Percentiles rank a stretch among this genome's conserved stretches.
phyloP scores from a whole-genome alignment of 1,140 invertebrate species.

The Drosophila bocqueti region DNA sequence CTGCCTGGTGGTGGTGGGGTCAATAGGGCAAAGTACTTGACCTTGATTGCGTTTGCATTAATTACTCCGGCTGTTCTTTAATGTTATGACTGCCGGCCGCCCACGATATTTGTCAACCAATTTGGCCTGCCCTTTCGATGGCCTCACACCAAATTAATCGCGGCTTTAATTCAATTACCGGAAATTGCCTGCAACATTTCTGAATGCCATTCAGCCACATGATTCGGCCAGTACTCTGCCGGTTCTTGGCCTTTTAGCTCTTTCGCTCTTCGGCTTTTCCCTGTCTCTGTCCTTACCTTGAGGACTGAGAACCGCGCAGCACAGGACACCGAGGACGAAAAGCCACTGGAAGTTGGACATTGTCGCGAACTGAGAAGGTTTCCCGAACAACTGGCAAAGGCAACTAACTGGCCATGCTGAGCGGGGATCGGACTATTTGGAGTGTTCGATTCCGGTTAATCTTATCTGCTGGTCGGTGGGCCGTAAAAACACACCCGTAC shows the following conservation, averaged over 20 bases:
- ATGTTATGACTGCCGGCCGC: slow-evolving; percentile 68
- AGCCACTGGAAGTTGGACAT: slow-evolving; percentile 55
- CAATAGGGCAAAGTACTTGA: slow-evolving; percentile 81
- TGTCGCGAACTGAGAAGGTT: slow-evolving; percentile 7
- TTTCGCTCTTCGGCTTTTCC: background rate
- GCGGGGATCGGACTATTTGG: slow-evolving; percentile 31
- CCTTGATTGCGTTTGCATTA: slow-evolving; percentile 81
- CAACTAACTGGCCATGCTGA: slow-evolving; percentile 19
- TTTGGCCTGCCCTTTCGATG: slow-evolving; percentile 47
- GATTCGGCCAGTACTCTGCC: slow-evolving; percentile 14
- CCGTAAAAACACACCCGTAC: slow-evolving; percentile 43
- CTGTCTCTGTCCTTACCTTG: slow-evolving; percentile 51
- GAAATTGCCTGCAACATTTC: slow-evolving; percentile 56
- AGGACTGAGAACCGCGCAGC: slow-evolving; percentile 43
- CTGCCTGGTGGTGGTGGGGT: slow-evolving; percentile 27
- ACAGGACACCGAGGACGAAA: slow-evolving; percentile 50
- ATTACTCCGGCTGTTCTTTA: slow-evolving; percentile 71
- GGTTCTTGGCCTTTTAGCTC: slow-evolving; percentile 13
- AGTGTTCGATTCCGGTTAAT: slow-evolving; percentile 62
- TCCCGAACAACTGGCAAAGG: slow-evolving; percentile 26
- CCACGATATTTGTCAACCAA: slow-evolving; percentile 63
- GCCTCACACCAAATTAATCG: slow-evolving; percentile 41
- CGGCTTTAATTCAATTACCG: slow-evolving; percentile 77
- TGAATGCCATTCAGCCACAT: slow-evolving; percentile 12
- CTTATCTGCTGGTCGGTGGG: slow-evolving; percentile 52